phyloP scores from a whole-genome alignment of 2,797 vertebrate species.

The Acanthurus lineatus region DNA sequence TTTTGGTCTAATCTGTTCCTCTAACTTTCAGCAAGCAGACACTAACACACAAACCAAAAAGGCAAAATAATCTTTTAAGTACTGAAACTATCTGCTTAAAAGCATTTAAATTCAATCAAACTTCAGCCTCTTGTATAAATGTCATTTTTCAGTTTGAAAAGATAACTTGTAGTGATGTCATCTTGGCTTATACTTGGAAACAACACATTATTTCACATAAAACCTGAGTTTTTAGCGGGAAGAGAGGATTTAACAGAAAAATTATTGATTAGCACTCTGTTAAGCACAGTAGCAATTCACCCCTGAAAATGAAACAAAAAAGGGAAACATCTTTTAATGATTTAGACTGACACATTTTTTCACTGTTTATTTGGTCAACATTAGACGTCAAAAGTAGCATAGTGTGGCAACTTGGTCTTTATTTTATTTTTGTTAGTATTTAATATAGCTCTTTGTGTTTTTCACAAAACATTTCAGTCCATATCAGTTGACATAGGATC shows the following conservation, averaged over 20 bases:
- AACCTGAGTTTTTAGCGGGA: not conserved
- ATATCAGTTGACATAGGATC: slow-evolving; percentile 17
- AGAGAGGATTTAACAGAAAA: not conserved
- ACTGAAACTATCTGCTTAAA: too few species aligned
- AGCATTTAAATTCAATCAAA: too few species aligned
- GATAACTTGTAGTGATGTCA: not conserved
- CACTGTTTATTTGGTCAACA: slow-evolving; percentile 3
- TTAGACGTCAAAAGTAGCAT: not conserved
- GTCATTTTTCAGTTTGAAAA: not conserved
- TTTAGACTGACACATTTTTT: not conserved
- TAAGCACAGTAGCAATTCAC: not conserved
- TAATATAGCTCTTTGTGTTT: not conserved
- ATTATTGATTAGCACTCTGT: not conserved
- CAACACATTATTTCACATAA: not conserved
- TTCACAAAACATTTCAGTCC: slow-evolving; percentile 2
- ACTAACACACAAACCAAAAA: too few species aligned
- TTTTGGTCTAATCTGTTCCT: not conserved
- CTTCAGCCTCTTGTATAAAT: not conserved
- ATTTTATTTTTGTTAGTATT: slow-evolving; percentile 14
- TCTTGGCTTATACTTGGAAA: not conserved
- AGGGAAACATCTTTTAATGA: not conserved
- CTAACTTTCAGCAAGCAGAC: not conserved
- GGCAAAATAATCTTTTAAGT: too few species aligned
- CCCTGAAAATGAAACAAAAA: too few species aligned
- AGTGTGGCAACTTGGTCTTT: not conserved